These are phyloP conservation scores for Siniperca scherzeri DNA, from an alignment of 2,797 vertebrate genomes.

Conservation along the genomic window DNA sequence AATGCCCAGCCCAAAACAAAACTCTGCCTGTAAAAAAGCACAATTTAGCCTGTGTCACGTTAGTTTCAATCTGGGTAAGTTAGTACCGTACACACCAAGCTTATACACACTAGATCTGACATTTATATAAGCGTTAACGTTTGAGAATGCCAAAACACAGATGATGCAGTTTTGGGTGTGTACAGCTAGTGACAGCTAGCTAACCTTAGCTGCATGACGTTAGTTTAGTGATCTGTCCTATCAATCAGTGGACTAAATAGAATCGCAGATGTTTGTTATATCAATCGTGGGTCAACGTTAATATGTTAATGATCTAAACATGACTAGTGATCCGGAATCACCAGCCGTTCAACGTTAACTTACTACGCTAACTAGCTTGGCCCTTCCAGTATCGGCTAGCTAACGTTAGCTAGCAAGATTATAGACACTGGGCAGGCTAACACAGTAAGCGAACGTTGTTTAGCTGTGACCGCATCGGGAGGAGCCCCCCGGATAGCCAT, in stretches of 20 bases:
- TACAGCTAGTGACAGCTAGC: conserved; percentile 80
- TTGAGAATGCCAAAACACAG: conserved; percentile 29
- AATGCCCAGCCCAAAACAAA: conserved; percentile 14
- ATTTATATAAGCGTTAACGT: conserved; percentile 14
- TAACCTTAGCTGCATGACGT: conserved; percentile 57
- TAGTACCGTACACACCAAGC: not conserved
- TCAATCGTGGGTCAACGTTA: not conserved
- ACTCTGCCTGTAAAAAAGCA: not conserved
- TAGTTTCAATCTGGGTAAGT: too few species aligned
- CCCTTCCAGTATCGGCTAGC: conserved; percentile 53
- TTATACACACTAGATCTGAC: not conserved
- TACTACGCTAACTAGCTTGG: conserved; percentile 42
- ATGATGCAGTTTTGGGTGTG: conserved; percentile 82
- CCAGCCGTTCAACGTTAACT: not conserved
- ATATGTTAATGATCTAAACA: not conserved
- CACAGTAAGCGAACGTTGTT: conserved; percentile 45
- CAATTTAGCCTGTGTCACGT: too few species aligned
- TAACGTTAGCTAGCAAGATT: conserved; percentile 55
- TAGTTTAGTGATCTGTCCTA: conserved; percentile 7
- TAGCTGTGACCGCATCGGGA: conserved; percentile 66
- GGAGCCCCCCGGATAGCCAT: conserved; percentile 70
- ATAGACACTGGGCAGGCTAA: conserved; percentile 50
- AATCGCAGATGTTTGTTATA: not conserved
- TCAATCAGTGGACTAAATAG: not conserved
- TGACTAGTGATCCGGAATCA: not conserved